A percentile compares a stretch with the other conserved stretches of the same genome.
These are phyloP conservation scores for Melieria crassipennis DNA, from an alignment of 2,888 invertebrate genomes.

Conservation along the genomic window DNA sequence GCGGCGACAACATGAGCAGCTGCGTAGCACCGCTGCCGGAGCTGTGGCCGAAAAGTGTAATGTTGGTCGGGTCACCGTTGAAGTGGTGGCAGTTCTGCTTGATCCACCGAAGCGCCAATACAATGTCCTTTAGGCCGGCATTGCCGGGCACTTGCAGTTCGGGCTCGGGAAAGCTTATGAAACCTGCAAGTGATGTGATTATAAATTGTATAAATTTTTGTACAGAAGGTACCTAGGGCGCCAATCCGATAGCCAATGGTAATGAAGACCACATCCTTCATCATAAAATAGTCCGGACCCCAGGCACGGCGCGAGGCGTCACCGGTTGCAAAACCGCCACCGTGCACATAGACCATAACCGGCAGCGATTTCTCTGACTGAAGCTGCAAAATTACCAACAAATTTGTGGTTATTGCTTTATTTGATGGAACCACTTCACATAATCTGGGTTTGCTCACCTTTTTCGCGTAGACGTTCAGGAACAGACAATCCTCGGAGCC, in stretches of 20 bases:
- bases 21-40: slow-evolving; percentile 65
- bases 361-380: slow-evolving; percentile 38
- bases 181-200: background rate
- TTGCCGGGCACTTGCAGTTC: slow-evolving; percentile 63
- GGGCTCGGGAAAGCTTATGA: slow-evolving; percentile 11
- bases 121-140: slow-evolving; percentile 68
- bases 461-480: slow-evolving; percentile 52
- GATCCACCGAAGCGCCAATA: slow-evolving; percentile 67
- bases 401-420: background rate
- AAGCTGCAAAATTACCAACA: slow-evolving; percentile 13
- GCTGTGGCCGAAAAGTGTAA: slow-evolving; percentile 67
- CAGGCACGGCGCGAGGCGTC: slow-evolving; percentile 52
- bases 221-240: slow-evolving; percentile 54
- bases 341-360: slow-evolving; percentile 66
- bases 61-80: slow-evolving; percentile 67
- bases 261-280: slow-evolving; percentile 63
- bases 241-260: slow-evolving; percentile 66
- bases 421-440: background rate
- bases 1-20: slow-evolving; percentile 63
- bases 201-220: background rate
- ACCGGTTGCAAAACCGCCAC: slow-evolving; percentile 63
- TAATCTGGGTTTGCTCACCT: slow-evolving; percentile 33
- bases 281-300: slow-evolving; percentile 64
- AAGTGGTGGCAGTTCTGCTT: slow-evolving; percentile 65
- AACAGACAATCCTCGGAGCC: slow-evolving; percentile 58